Evolutionary conservation across 2,113 vertebrate genomes (phyloP).

Genomic region (Epinephelus fuscoguttatus): DNA sequence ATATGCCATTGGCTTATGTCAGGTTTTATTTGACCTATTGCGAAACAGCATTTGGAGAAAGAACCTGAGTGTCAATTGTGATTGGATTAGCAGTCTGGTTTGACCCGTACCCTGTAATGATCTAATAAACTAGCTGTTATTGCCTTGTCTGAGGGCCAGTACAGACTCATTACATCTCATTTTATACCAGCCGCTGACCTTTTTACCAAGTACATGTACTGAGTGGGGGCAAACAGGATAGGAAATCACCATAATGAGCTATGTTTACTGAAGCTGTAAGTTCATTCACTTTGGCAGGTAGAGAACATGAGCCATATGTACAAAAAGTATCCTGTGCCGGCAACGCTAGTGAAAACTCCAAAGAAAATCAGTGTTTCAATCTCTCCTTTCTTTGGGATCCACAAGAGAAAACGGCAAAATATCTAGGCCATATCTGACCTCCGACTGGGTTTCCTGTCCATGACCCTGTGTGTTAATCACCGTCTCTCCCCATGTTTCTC

Average conservation of each 20-base stretch:
- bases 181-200: conserved; percentile 35
- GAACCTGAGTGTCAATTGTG: conserved; percentile 47
- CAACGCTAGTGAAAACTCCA: neutral
- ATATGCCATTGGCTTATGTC: conserved; percentile 33
- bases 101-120: conserved; percentile 47
- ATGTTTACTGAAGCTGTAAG: neutral
- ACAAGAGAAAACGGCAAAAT: conserved; percentile 8
- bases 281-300: neutral
- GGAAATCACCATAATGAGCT: neutral
- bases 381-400: neutral
- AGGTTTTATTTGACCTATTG: conserved; percentile 51
- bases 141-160: conserved; percentile 27
- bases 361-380: neutral
- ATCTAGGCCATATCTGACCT: conserved; percentile 19
- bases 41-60: conserved; percentile 39
- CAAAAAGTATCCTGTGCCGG: neutral
- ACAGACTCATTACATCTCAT: conserved; percentile 53
- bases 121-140: conserved; percentile 61
- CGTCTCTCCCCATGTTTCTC: conserved; percentile 19
- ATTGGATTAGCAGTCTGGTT: conserved; percentile 55
- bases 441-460: neutral
- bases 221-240: neutral
- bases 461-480: conserved; percentile 28
- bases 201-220: conserved; percentile 15
- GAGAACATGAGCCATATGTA: neutral